Base-by-base conservation (phyloP, 2,888 invertebrate species). In the Epinotia nisella region DNA sequence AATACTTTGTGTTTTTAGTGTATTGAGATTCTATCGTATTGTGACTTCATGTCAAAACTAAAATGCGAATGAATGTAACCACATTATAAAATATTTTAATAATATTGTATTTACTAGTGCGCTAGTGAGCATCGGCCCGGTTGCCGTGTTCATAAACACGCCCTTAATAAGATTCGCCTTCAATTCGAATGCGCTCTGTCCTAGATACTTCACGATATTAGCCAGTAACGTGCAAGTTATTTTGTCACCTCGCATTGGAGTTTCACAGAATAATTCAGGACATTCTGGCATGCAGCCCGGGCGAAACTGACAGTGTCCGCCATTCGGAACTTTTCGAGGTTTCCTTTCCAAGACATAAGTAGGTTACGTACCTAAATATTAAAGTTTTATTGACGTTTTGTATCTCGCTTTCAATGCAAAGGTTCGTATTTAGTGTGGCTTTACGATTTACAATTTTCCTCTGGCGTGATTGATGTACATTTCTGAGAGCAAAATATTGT, bases 301-400 rank as follows among this genome's bases (percentile, higher is more conserved):
- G 61, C 56, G 67, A 72, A 67, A 72, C 72, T 49, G 72, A 72
- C 67, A 72, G 72, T 72, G 55, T 56, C 72, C 61, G 61, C 67
- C 13, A 67, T 67, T 55, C 49, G 41, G 60, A 72, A 72, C 56
- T 72, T 72, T 72, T 68, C 61, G 67, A 67, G 72, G 56, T 72
- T 68, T 55, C 66, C 53, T 72, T 68, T 55, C 66, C 53, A 60
- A 70, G 59, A 59, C 61, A 56, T 62, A 72, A 72, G 67, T 72
- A 72, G 72, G 72, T 72, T 72, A 72, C 72, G 67, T 67, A 72
- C 67, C 67, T 68, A 72, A 67, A 67, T 67, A 67, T 56, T 61
- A 59, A 67, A 72, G 72, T 72, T 72, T 72, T 68, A 72, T 72
- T 72, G 67, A 49, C 72, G 51, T 62, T 67, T 66, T 67, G 65